Evolutionary conservation across 2,113 vertebrate genomes (phyloP).

Genomic region (Podarcis cretensis): DNA sequence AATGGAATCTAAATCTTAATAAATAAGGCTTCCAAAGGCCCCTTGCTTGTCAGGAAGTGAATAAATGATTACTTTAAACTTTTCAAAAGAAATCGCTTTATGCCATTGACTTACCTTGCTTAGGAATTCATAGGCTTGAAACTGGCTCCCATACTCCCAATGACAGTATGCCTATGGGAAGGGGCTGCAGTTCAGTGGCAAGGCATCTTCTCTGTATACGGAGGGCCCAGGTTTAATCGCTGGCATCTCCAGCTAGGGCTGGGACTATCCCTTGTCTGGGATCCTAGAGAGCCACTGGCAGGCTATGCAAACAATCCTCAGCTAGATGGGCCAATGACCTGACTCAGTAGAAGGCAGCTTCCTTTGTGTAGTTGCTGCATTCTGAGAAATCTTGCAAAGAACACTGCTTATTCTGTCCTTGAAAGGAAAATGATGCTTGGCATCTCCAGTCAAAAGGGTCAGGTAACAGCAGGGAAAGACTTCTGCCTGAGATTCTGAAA

Average conservation of each 20-base stretch:
- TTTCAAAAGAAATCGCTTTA: background rate
- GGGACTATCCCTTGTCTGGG: no score
- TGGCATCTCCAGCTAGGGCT: no score
- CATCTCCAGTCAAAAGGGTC: background rate
- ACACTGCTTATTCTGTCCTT: background rate
- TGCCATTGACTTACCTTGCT: conserved; percentile 8
- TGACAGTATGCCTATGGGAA: background rate
- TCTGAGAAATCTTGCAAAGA: fast-evolving
- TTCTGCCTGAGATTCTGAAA: background rate
- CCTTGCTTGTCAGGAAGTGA: background rate
- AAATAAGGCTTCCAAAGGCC: background rate
- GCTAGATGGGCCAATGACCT: no score
- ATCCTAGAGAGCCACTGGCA: no score
- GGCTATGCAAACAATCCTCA: no score
- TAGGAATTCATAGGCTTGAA: background rate
- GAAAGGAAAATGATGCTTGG: background rate
- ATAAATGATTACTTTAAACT: conserved; percentile 35
- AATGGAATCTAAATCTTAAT: conserved; percentile 31
- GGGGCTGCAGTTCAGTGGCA: no score
- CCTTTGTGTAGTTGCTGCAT: background rate
- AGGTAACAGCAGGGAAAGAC: background rate
- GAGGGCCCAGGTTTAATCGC: no score
- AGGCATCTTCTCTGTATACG: no score
- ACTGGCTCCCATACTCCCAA: background rate
- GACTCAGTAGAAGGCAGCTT: no score